These are phyloP conservation scores for Cinclus mexicanus DNA, from an alignment of 2,113 vertebrate species.

Conservation along the genomic window DNA sequence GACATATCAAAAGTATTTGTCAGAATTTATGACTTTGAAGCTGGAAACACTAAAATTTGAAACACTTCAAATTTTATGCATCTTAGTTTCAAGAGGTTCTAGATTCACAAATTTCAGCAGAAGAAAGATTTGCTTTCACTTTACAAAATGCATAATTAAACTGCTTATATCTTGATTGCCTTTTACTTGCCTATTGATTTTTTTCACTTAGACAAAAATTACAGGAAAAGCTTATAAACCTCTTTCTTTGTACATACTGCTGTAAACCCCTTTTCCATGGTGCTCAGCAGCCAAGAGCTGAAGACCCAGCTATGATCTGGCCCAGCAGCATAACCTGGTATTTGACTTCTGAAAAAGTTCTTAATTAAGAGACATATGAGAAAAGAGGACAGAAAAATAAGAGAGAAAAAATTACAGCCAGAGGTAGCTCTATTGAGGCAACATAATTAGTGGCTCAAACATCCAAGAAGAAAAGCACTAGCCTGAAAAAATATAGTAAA, in stretches of 20 bases:
- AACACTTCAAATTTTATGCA: neutral
- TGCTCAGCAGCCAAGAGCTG: neutral
- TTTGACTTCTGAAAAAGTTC: neutral
- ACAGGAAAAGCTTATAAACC: fast-evolving
- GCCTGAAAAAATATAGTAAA: neutral
- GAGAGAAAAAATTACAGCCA: neutral
- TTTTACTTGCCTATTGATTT: neutral
- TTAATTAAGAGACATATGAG: neutral
- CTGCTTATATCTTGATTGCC: neutral
- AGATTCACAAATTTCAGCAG: neutral
- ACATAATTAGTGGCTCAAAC: neutral
- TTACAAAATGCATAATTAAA: neutral
- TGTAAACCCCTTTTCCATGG: neutral
- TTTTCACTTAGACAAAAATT: neutral
- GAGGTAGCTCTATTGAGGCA: neutral
- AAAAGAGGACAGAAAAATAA: neutral
- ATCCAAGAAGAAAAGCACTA: neutral
- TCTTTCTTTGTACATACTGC: neutral
- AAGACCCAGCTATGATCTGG: neutral
- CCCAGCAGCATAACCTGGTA: neutral
- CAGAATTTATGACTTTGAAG: neutral
- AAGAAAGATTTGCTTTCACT: neutral
- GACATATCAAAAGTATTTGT: neutral
- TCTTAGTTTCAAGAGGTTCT: neutral
- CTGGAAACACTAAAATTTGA: neutral